Percentiles rank a stretch among this genome's conserved stretches.
These are phyloP conservation scores for Dicerorhinus sumatrensis DNA, from an alignment of 2,113 vertebrate genomes.

Conservation along the genomic window DNA sequence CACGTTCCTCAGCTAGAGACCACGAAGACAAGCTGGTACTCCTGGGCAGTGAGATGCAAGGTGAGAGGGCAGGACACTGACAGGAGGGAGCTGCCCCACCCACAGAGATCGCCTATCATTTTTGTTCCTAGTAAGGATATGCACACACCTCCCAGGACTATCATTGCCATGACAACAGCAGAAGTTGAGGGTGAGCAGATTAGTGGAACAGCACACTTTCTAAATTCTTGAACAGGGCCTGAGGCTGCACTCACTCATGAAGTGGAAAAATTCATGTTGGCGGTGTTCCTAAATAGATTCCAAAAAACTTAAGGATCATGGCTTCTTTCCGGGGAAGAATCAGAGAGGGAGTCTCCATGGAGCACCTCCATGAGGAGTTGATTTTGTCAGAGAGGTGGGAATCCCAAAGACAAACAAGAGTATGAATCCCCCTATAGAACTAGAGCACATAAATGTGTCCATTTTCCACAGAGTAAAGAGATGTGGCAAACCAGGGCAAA, in stretches of 20 bases:
- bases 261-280: constrained; percentile 55
- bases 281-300: constrained; percentile 45
- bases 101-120: constrained; percentile 27
- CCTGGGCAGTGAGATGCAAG: neutral
- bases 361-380: neutral
- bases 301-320: neutral
- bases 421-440: constrained; percentile 15
- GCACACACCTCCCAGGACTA: constrained; percentile 45
- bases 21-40: neutral
- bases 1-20: neutral
- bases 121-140: constrained; percentile 53
- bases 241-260: neutral
- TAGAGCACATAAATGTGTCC: constrained; percentile 1
- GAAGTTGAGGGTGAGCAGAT: constrained; percentile 66
- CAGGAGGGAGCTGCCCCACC: neutral
- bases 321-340: constrained; percentile 23
- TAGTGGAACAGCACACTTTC: constrained; percentile 27
- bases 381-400: constrained; percentile 46
- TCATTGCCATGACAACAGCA: constrained; percentile 69
- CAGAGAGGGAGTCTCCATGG: constrained; percentile 33
- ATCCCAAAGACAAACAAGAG: constrained; percentile 44
- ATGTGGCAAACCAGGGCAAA: constrained; percentile 62
- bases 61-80: neutral
- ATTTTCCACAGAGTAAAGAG: constrained; percentile 28
- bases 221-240: constrained; percentile 60